Conservation (phyloP, 2,113 vertebrate species). For the Ondatra zibethicus region DNA sequence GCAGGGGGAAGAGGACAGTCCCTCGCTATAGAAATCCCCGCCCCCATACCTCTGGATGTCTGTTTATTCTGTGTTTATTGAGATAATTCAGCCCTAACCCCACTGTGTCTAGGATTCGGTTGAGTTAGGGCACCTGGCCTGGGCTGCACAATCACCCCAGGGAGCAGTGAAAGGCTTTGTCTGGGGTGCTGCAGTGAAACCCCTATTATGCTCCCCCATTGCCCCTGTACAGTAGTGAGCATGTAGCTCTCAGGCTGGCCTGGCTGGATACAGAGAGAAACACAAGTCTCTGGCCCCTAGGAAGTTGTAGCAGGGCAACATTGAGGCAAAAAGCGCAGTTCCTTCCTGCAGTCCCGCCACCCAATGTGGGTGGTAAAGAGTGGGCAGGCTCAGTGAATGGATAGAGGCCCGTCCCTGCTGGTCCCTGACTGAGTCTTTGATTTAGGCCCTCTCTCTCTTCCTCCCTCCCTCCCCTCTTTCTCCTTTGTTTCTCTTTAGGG, state of each 20-base stretch:
- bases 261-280: neutral
- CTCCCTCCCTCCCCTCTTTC: neutral
- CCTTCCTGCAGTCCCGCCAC: neutral
- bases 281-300: neutral
- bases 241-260: neutral
- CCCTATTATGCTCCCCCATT: neutral
- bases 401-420: neutral
- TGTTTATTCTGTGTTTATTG: neutral
- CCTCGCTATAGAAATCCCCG: neutral
- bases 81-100: neutral
- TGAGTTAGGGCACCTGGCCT: accelerated
- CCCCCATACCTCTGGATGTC: neutral
- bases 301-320: neutral
- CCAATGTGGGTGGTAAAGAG: neutral
- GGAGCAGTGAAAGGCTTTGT: neutral
- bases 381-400: neutral
- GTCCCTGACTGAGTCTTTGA: neutral
- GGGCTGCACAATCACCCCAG: neutral
- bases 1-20: neutral
- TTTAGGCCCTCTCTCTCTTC: neutral
- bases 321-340: neutral
- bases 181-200: neutral
- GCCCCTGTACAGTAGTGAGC: accelerated
- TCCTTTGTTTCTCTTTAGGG: neutral
- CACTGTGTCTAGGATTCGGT: neutral